Conservation (phyloP, 2,888 invertebrate genomes). For the Schizotus pectinicornis region DNA sequence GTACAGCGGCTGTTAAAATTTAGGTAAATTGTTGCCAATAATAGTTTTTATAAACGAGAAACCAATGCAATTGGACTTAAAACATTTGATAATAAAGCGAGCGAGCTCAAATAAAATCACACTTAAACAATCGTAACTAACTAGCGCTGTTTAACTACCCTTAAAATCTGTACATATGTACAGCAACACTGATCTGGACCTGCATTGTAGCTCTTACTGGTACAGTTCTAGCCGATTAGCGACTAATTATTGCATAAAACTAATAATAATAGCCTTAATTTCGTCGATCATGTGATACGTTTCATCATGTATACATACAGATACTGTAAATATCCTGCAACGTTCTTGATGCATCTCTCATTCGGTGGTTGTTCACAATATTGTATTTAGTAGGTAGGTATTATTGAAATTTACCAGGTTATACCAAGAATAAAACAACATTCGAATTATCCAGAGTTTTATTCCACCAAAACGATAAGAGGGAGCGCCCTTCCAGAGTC, state of each 20-base stretch:
- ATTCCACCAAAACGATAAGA: too few relatives aligned
- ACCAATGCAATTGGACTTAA: background rate
- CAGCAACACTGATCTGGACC: background rate
- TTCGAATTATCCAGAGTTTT: background rate
- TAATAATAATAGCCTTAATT: slow-evolving; percentile 25
- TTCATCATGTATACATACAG: slow-evolving; percentile 17
- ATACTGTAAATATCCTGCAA: slow-evolving; percentile 26
- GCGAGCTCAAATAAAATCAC: background rate
- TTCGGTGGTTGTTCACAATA: slow-evolving; percentile 28
- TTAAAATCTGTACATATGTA: background rate
- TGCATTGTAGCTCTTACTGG: background rate
- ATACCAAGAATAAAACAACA: slow-evolving; percentile 17
- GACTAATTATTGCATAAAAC: background rate
- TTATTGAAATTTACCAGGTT: slow-evolving; percentile 25
- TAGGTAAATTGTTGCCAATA: slow-evolving; percentile 14
- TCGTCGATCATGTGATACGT: slow-evolving; percentile 33
- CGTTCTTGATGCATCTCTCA: slow-evolving; percentile 23
- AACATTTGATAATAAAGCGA: background rate
- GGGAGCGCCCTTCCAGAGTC: too few relatives aligned
- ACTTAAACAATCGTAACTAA: slow-evolving; percentile 2
- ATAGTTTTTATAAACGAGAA: background rate
- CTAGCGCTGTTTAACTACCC: background rate
- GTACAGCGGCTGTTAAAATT: slow-evolving; percentile 15
- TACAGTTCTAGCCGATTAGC: background rate
- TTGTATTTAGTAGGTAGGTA: slow-evolving; percentile 18